These are phyloP conservation scores for Lingula anatina DNA, from an alignment of 2,888 invertebrate genomes.

Conservation along the genomic window DNA sequence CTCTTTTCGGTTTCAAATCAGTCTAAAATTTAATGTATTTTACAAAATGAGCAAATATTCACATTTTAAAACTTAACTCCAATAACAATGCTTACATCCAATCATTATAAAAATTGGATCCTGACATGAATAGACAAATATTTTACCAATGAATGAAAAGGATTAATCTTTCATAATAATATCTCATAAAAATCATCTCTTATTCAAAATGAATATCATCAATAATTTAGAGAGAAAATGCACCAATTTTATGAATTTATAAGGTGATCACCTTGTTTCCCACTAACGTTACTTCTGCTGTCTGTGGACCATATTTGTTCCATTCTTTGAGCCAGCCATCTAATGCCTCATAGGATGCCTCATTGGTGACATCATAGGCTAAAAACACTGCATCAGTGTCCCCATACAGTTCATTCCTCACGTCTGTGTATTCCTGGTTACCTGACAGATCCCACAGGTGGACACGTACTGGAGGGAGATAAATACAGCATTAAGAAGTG, in stretches of 20 bases:
- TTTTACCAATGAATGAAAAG: no score
- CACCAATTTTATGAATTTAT: background rate
- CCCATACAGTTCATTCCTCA: conserved; percentile 45
- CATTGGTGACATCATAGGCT: conserved; percentile 43
- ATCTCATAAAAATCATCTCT: no score
- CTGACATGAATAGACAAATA: no score
- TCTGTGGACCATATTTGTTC: conserved; percentile 23
- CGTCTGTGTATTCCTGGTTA: conserved; percentile 41
- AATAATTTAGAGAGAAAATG: no score
- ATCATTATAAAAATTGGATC: no score
- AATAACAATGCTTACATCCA: no score
- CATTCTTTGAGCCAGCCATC: conserved; percentile 44
- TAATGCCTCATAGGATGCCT: conserved; percentile 36
- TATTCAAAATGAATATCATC: no score
- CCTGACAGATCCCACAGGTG: conserved; percentile 51
- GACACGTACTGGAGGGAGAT: conserved; percentile 36
- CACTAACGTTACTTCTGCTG: conserved; percentile 29
- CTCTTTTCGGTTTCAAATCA: conserved; percentile 33
- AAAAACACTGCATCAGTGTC: conserved; percentile 44
- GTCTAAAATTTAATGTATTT: conserved; percentile 18
- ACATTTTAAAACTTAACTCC: background rate
- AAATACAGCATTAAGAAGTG: background rate
- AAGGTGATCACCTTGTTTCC: conserved; percentile 40
- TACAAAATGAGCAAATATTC: background rate
- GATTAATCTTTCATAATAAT: no score